A percentile compares a stretch with the other conserved stretches of the same genome.
Conservation (phyloP, 2,888 invertebrate species). For the Pollenia labialis region DNA sequence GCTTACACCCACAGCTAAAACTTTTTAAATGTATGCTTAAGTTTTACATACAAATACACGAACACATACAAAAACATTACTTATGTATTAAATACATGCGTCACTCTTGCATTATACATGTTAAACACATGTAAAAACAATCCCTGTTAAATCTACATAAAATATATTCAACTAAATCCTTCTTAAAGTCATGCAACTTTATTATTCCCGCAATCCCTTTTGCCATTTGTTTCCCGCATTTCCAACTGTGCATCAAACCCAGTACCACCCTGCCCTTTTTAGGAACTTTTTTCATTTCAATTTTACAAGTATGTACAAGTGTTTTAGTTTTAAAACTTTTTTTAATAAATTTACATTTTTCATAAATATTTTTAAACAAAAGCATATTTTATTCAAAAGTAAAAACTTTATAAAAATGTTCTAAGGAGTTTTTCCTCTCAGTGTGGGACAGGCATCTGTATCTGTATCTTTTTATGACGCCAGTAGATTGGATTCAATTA, state of each 20-base stretch:
- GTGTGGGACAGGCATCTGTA: not conserved
- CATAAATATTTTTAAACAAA: constrained; percentile 9
- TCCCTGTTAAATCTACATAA: constrained; percentile 13
- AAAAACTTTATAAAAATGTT: no score
- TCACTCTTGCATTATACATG: not conserved
- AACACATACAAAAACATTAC: not conserved
- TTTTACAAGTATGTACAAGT: not conserved
- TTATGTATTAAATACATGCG: not conserved
- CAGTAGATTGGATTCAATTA: not conserved
- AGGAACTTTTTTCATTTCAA: not conserved
- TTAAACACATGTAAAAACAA: constrained; percentile 8
- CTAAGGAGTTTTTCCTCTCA: no score
- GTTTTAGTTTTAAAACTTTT: not conserved
- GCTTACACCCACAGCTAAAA: not conserved
- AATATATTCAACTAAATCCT: constrained; percentile 22
- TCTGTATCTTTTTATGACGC: not conserved
- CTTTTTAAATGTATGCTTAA: not conserved
- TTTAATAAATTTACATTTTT: constrained; percentile 27
- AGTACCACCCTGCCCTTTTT: not conserved
- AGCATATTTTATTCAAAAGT: not conserved
- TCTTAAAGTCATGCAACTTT: constrained; percentile 9
- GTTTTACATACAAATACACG: no score
- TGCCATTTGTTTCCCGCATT: not conserved
- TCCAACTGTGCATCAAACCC: not conserved
- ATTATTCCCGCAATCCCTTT: not conserved